Conservation (phyloP, 1,140 invertebrate species). For the Nasonia longicornis region DNA sequence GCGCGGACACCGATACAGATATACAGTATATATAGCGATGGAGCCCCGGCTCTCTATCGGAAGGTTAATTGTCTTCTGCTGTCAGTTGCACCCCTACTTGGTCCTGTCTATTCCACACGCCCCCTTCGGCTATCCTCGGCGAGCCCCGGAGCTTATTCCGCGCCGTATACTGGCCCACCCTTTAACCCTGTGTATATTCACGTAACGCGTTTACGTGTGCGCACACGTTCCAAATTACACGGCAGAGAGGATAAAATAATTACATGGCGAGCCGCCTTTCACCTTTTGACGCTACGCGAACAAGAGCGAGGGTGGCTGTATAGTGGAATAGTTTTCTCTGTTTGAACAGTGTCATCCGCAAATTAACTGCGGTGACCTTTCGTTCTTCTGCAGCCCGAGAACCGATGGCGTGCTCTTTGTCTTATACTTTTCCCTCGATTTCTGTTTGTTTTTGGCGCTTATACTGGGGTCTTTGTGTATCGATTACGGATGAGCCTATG, state of each 20-base stretch:
- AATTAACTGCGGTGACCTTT: constrained; percentile 49
- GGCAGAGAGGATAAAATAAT: constrained; percentile 64
- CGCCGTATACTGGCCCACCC: constrained; percentile 47
- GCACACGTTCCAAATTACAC: constrained; percentile 55
- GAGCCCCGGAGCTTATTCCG: constrained; percentile 51
- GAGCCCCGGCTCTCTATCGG: constrained; percentile 49
- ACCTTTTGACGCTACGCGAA: constrained; percentile 55
- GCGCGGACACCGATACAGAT: not conserved
- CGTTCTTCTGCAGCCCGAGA: constrained; percentile 7
- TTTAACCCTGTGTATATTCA: constrained; percentile 42
- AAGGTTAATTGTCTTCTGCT: constrained; percentile 65
- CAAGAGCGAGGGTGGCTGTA: not conserved
- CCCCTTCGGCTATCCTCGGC: constrained; percentile 52
- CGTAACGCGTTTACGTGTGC: not conserved
- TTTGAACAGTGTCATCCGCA: constrained; percentile 61
- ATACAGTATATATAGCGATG: not conserved
- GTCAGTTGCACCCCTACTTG: constrained; percentile 65
- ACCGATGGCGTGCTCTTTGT: not conserved
- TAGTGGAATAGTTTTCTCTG: constrained; percentile 50
- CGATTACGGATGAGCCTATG: constrained; percentile 22
- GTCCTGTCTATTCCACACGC: constrained; percentile 63
- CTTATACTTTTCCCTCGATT: not conserved
- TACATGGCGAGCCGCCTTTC: constrained; percentile 57
- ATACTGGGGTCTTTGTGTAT: not conserved
- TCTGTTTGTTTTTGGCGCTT: constrained; percentile 9